A percentile compares a stretch with the other conserved stretches of the same genome.
These are phyloP conservation scores for Operophtera brumata DNA, from an alignment of 2,888 invertebrate species.

Conservation along the genomic window DNA sequence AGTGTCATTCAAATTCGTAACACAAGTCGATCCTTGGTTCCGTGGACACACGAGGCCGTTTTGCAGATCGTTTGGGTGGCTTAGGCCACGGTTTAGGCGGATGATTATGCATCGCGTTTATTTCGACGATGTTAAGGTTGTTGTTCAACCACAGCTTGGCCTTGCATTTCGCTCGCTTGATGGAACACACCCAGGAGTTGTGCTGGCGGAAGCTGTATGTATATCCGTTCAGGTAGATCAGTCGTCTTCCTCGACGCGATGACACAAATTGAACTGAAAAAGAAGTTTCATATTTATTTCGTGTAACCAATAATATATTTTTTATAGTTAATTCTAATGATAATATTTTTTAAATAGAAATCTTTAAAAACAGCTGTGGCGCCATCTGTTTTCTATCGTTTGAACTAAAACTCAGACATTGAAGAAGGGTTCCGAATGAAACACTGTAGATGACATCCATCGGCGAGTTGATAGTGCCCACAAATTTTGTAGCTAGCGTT, in stretches of 20 bases:
- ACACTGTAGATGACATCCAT: no score
- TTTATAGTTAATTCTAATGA: not conserved
- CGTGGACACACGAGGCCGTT: not conserved
- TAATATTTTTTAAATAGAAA: no score
- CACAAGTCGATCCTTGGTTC: not conserved
- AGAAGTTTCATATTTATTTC: not conserved
- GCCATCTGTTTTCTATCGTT: no score
- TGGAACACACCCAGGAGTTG: conserved; percentile 24
- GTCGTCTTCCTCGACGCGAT: not conserved
- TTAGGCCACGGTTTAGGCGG: conserved; percentile 5
- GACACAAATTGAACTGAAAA: not conserved
- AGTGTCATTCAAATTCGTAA: not conserved
- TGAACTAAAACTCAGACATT: no score
- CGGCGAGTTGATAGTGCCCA: no score
- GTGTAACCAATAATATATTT: not conserved
- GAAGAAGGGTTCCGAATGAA: no score
- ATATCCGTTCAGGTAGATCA: not conserved
- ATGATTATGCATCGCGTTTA: conserved; percentile 15
- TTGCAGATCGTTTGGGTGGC: not conserved
- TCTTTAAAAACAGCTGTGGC: no score
- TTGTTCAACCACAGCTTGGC: conserved; percentile 19
- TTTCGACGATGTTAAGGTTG: conserved; percentile 14
- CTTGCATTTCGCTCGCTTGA: conserved; percentile 20
- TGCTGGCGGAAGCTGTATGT: conserved; percentile 13
- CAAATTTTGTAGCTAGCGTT: no score